Percentiles rank a stretch among this genome's conserved stretches.
Conservation (phyloP, 2,113 vertebrate genomes). For the Actenoides hombroni region DNA sequence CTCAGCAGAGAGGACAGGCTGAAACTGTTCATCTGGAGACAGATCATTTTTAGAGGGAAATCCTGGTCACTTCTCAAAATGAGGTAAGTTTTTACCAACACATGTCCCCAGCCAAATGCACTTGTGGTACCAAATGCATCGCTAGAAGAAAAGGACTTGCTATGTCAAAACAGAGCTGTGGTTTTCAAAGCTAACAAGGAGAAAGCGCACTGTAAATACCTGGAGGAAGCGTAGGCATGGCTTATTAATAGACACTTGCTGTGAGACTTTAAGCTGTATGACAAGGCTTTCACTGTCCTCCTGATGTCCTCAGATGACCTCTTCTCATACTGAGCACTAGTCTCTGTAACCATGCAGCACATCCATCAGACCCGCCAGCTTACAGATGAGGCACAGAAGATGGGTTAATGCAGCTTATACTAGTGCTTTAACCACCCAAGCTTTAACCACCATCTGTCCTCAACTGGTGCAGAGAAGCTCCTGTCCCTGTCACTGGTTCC, state of each 20-base stretch:
- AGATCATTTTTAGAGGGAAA: constrained; percentile 14
- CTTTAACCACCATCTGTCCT: not conserved
- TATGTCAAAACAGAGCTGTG: constrained; percentile 3
- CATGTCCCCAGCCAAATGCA: not conserved
- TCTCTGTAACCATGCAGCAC: not conserved
- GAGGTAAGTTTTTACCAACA: not conserved
- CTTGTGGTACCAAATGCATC: not conserved
- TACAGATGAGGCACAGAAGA: not conserved
- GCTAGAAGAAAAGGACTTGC: not conserved
- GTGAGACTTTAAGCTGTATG: not conserved
- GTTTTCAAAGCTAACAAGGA: constrained; percentile 50
- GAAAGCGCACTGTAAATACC: constrained; percentile 47
- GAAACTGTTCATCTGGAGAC: not conserved
- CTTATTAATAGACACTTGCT: constrained; percentile 58
- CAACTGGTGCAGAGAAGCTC: not conserved
- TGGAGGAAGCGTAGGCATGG: constrained; percentile 16
- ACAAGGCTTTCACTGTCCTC: constrained; percentile 46
- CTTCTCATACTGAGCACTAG: not conserved
- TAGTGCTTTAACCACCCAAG: not conserved
- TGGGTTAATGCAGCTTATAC: not conserved
- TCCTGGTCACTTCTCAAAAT: constrained; percentile 28
- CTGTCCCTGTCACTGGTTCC: not conserved
- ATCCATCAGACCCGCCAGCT: not conserved
- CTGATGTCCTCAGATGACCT: constrained; percentile 8
- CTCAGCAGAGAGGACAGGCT: not conserved